Conservation (phyloP, 2,797 vertebrate genomes). For the Myripristis murdjan region DNA sequence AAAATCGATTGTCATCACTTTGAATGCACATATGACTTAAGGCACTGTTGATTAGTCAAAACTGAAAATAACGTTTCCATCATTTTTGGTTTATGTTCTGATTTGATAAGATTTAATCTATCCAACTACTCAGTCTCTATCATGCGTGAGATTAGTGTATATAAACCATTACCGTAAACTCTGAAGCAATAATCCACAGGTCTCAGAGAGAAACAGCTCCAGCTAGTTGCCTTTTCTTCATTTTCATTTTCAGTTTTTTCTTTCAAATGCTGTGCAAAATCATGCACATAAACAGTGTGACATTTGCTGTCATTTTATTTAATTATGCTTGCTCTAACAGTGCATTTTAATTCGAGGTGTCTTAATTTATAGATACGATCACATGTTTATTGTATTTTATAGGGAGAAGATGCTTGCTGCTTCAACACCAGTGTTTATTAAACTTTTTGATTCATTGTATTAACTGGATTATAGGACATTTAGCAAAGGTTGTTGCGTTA, state of each 20-base stretch:
- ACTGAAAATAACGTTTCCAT: too few species aligned
- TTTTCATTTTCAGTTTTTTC: conserved; percentile 15
- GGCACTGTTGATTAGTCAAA: too few species aligned
- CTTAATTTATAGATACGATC: conserved; percentile 10
- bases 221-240: neutral
- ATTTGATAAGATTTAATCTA: neutral
- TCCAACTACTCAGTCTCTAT: neutral
- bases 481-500: too few species aligned
- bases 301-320: conserved; percentile 1
- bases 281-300: conserved; percentile 27
- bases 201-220: neutral
- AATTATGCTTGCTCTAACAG: conserved; percentile 16
- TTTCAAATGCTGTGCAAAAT: conserved; percentile 46
- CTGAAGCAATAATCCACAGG: neutral
- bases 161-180: neutral
- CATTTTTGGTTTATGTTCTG: neutral
- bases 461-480: too few species aligned
- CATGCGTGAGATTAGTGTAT: too few species aligned
- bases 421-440: too few species aligned
- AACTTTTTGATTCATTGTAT: too few species aligned
- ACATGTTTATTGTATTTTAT: neutral
- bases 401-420: too few species aligned
- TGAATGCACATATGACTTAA: too few species aligned
- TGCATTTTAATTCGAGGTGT: conserved; percentile 9
- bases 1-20: too few species aligned